Evolutionary conservation across 1,140 invertebrate genomes (phyloP).

Genomic region (fruit fly (Drosophila melanogaster)): Release_6_plus_ISO1_MT NC_004354.4:16408501-16409000

Average conservation of each 20-base stretch:
- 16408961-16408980: conserved; percentile 1
- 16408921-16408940: no score
- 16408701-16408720: background rate
- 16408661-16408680: no score
- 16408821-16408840: conserved; percentile 30
- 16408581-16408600: conserved; percentile 12
- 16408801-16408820: conserved; percentile 13
- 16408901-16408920: background rate
- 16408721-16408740: background rate
- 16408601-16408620: background rate
- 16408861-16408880: conserved; percentile 7
- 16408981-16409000: background rate
- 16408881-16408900: conserved; percentile 17
- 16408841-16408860: conserved; percentile 13
- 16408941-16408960: background rate
- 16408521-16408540: conserved; percentile 80
- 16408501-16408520: conserved; percentile 81
- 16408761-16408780: background rate
- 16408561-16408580: conserved; percentile 37
- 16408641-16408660: no score
- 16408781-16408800: no score
- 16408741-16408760: background rate
- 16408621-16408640: background rate
- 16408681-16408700: no score
- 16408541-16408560: conserved; percentile 68